Evolutionary conservation across 2,797 vertebrate genomes (phyloP).

Genomic region (Dallia pectoralis): DNA sequence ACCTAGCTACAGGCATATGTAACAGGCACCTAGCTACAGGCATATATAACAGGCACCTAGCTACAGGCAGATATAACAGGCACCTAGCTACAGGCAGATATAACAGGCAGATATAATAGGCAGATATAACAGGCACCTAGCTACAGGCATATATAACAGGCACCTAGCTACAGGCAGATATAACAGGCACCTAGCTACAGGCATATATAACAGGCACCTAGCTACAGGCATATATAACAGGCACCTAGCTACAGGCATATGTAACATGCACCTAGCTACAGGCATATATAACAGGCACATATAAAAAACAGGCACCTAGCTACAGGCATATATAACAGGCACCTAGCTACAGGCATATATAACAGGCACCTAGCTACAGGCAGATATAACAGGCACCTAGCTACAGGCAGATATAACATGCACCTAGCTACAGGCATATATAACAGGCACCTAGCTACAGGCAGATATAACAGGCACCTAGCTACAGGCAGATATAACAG

Average conservation of each 20-base stretch:
- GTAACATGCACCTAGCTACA: not conserved
- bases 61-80: too few relatives aligned
- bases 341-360: constrained; percentile 5
- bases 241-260: constrained; percentile 1
- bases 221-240: too few relatives aligned
- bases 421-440: constrained; percentile 6
- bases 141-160: not conserved
- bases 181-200: not conserved
- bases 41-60: too few relatives aligned
- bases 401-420: not conserved
- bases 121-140: too few relatives aligned
- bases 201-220: too few relatives aligned
- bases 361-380: constrained; percentile 2
- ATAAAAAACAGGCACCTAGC: not conserved
- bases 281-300: too few relatives aligned
- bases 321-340: not conserved
- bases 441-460: constrained; percentile 2
- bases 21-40: too few relatives aligned
- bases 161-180: too few relatives aligned
- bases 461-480: not conserved
- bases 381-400: not conserved
- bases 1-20: not conserved
- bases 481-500: constrained; percentile 1
- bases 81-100: not conserved
- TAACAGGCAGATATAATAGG: too few relatives aligned